Evolutionary conservation across 2,797 vertebrate genomes (phyloP).

Genomic region (Lacerta viridis): DNA sequence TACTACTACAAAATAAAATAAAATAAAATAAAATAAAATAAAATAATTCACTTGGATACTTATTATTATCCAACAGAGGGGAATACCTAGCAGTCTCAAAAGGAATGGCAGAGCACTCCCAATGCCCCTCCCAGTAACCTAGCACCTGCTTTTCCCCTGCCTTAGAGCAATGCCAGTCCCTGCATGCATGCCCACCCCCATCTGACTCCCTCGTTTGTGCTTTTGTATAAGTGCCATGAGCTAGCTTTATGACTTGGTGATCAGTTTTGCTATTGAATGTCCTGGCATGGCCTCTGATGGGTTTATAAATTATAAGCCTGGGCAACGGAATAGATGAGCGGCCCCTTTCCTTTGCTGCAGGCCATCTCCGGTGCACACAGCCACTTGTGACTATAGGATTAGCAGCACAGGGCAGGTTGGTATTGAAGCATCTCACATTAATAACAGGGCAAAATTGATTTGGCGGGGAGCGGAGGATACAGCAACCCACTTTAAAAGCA

Average conservation of each 20-base stretch:
- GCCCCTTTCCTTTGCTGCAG: accelerated
- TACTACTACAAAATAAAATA: no score
- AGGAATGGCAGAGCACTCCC: no score
- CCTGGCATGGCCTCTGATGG: constrained; percentile 67
- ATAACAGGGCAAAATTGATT: constrained; percentile 30
- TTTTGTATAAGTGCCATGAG: constrained; percentile 56
- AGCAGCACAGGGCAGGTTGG: accelerated
- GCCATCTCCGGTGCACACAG: constrained; percentile 1
- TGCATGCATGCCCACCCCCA: background rate
- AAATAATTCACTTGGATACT: no score
- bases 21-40: no score
- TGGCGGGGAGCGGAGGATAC: accelerated
- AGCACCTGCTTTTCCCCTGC: no score
- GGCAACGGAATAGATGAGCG: constrained; percentile 46
- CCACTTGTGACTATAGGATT: background rate
- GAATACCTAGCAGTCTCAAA: no score
- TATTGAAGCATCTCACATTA: background rate
- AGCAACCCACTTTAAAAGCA: background rate
- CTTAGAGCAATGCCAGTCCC: no score
- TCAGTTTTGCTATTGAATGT: constrained; percentile 71
- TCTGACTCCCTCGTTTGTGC: constrained; percentile 43
- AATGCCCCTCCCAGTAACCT: no score
- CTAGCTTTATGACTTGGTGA: constrained; percentile 74
- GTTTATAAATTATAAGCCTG: constrained; percentile 65
- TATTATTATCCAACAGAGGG: no score